Evolutionary conservation across 2,888 invertebrate species (phyloP).

Genomic region (Acronicta aceris): DNA sequence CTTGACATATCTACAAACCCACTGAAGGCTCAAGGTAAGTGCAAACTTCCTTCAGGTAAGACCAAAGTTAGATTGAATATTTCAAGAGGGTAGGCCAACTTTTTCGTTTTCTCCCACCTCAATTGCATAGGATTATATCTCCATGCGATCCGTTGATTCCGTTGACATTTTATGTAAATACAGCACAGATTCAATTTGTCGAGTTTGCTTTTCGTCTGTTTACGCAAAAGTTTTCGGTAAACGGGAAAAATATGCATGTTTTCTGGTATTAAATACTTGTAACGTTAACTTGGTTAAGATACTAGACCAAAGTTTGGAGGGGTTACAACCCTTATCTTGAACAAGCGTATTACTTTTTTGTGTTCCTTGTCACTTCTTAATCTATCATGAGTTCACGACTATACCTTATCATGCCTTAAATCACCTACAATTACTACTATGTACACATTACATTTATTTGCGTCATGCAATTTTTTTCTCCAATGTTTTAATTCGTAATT

Average conservation of each 20-base stretch:
- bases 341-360: too few species aligned
- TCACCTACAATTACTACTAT: too few species aligned
- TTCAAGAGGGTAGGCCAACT: conserved; percentile 65
- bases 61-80: conserved; percentile 80
- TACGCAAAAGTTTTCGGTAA: not conserved
- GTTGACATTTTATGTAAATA: conserved; percentile 40
- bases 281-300: not conserved
- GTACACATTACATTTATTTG: too few species aligned
- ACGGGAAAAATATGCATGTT: not conserved
- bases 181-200: conserved; percentile 39
- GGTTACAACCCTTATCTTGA: too few species aligned
- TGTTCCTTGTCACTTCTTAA: too few species aligned
- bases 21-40: conserved; percentile 29
- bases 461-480: too few species aligned
- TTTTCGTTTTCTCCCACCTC: conserved; percentile 64
- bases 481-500: too few species aligned
- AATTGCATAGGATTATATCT: conserved; percentile 63
- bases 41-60: conserved; percentile 65
- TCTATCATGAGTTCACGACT: too few species aligned
- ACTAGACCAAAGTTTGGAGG: not conserved
- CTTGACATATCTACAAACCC: conserved; percentile 21
- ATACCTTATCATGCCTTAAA: too few species aligned
- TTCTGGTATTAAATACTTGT: not conserved
- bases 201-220: conserved; percentile 18
- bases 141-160: conserved; percentile 40